phyloP scores from a whole-genome alignment of 2,888 invertebrate genomes.

The Eledona agricola region DNA sequence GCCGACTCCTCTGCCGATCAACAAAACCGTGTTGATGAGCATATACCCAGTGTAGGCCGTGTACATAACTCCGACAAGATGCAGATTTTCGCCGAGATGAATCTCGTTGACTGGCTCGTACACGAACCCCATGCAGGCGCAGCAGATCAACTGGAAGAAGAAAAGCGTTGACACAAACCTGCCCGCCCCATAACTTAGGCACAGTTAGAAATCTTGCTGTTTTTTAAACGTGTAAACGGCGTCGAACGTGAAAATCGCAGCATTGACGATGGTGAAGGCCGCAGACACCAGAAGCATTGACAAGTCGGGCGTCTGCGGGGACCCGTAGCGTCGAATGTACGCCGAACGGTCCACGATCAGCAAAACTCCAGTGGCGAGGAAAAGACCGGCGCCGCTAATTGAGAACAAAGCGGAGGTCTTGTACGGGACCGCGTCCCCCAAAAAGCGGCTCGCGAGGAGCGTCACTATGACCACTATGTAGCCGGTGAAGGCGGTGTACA shows the following conservation, averaged over 20 bases:
- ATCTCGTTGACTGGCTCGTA: constrained; percentile 70
- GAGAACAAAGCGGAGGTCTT: constrained; percentile 72
- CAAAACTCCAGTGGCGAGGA: constrained; percentile 71
- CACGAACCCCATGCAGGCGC: constrained; percentile 71
- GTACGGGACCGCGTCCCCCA: constrained; percentile 74
- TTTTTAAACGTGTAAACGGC: constrained; percentile 67
- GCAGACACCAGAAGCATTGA: constrained; percentile 73
- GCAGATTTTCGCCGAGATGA: constrained; percentile 66
- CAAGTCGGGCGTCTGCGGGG: constrained; percentile 69
- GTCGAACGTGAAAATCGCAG: constrained; percentile 69
- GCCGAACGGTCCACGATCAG: constrained; percentile 64
- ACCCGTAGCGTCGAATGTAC: constrained; percentile 62
- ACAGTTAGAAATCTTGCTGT: constrained; percentile 33
- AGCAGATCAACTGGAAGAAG: constrained; percentile 66
- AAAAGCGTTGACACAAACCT: neutral
- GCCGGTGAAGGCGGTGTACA: constrained; percentile 73
- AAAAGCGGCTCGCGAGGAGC: constrained; percentile 67
- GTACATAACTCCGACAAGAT: constrained; percentile 73
- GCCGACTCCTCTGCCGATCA: constrained; percentile 69
- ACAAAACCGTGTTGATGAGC: constrained; percentile 70
- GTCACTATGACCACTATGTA: constrained; percentile 72
- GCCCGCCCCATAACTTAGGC: constrained; percentile 3
- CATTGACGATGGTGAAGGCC: constrained; percentile 70
- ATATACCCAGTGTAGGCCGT: constrained; percentile 73
- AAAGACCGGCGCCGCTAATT: constrained; percentile 69